Evolutionary conservation across 2,797 vertebrate species (phyloP), one percentile per base, ranked within the genome.

Genomic region (Sternotherus odoratus): DNA sequence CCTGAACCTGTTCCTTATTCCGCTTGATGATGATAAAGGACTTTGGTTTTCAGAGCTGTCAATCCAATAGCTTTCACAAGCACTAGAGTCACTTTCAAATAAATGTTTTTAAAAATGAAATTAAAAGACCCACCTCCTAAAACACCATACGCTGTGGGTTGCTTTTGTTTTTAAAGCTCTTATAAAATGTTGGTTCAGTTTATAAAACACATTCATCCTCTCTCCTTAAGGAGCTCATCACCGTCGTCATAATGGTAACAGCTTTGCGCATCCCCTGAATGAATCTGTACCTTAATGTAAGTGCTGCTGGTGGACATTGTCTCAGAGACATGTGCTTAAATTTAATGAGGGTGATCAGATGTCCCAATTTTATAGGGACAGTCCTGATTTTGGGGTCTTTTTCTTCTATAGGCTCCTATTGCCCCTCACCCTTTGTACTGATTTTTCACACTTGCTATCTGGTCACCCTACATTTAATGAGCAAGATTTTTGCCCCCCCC

Each of bases 221-320:
- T 94, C 92, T 94, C 93, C 30, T 0, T 90, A 87, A 96, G 94
- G 46, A 84, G 88, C 87, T 95, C 86, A 26, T 93, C 57, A 1
- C 54, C 91, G 95, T 84, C 79, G 9, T 82, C 72, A 82, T 86
- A 95, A 77, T 93, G 93, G 83, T 87, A 94, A 90, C 50, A 89
- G 72, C 91, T 93, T 85, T 88, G 92, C 87, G 66, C 94, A 94
- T 16, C 57, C 79, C 84, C 92, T 87, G 83, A 95, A 95, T 94
- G 94, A 96, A 96, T 84, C 43, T 89, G 63, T 77, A 82, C 69
- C 87, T 92, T 91, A 85, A 56, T 83, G 77, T 77, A 86, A 93
- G 89, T 91, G 63, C 43, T 77, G 77, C 74, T 93, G 91, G 86
- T 85, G 16, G 54, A 86, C 53, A 16, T 93, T 90, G 66, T 90